These are phyloP conservation scores for Eurytemora carolleeae DNA, from an alignment of 1,140 invertebrate species.

Conservation along the genomic window DNA sequence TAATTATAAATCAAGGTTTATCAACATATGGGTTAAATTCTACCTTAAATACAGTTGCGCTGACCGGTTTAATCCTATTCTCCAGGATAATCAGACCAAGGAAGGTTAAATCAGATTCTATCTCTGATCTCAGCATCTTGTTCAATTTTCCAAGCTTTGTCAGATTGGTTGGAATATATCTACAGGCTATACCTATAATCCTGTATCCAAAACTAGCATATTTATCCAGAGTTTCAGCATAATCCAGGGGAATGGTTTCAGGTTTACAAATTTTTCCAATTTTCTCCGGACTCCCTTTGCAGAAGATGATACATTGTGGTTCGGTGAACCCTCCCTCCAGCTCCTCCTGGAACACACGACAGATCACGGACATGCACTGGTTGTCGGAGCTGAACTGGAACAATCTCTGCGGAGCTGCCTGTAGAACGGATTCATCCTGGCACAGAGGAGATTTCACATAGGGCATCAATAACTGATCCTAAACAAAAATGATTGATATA, in stretches of 20 bases:
- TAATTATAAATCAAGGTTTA: too few relatives aligned
- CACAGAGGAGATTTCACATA: background rate
- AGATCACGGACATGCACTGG: slow-evolving; percentile 79
- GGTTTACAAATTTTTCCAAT: slow-evolving; percentile 27
- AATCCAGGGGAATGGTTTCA: slow-evolving; percentile 35
- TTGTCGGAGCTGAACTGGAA: slow-evolving; percentile 75
- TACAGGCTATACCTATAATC: slow-evolving; percentile 57
- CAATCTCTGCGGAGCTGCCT: slow-evolving; percentile 64
- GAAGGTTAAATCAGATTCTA: slow-evolving; percentile 61
- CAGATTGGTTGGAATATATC: slow-evolving; percentile 31
- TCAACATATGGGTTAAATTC: too few relatives aligned
- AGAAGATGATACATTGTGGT: background rate
- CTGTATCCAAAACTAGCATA: slow-evolving; percentile 49
- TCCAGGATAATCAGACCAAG: slow-evolving; percentile 70
- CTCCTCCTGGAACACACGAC: slow-evolving; percentile 34
- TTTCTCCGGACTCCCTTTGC: slow-evolving; percentile 60
- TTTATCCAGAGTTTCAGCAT: slow-evolving; percentile 43
- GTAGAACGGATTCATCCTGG: slow-evolving; percentile 15
- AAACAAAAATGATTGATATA: slow-evolving; percentile 25
- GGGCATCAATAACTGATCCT: slow-evolving; percentile 23
- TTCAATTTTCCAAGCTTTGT: slow-evolving; percentile 7
- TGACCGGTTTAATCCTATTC: slow-evolving; percentile 62
- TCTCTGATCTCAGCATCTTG: slow-evolving; percentile 35
- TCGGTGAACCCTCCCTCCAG: background rate
- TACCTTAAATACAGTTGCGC: slow-evolving; percentile 53